Evolutionary conservation across 1,140 invertebrate genomes (phyloP), one percentile per base, ranked within the genome.

Genomic region (Drosophila nannoptera): DNA sequence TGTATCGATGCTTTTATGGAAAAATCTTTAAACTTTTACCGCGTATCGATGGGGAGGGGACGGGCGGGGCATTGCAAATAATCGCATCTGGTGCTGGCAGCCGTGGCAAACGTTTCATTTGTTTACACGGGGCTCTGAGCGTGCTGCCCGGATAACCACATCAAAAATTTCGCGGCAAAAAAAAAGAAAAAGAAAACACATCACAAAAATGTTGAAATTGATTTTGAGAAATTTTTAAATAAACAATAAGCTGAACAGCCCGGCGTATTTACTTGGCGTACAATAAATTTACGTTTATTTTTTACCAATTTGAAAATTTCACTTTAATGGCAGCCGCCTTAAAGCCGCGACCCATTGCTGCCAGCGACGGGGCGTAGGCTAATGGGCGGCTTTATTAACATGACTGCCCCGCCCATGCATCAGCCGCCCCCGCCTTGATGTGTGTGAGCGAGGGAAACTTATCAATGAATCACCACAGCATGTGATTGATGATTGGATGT

Each of bases 381-480:
- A 80, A 82, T 86, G 80, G 75, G 53, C 66, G 81, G 73, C 76
- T 80, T 86, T 84, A 86, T 86, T 84, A 84, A 84, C 76, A 84
- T 86, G 66, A 84, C 80, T 86, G 81, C 76, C 78, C 73, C 49
- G 69, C 65, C 64, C 65, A 72, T 38, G 5, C 38, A 55, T 43
- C 64, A 59, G 36, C 50, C 43, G 55, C 40, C 53, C 43, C n/a
- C 35, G 52, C 16, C n/a, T n/a, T n/a, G 11, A 33, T 9, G 22
- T 8, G 33, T 7, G 4, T 42, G n/a, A 70, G 54, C 63, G 62
- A 42, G 58, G 36, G 32, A 56, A 76, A 69, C 80, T 84, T 84
- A 86, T 84, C 80, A 84, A 84, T 84, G 80, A 86, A 84, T 84
- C 81, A 84, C 81, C 73, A 84, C 76, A 74, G 76, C 80, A 71